These are phyloP conservation scores for Leptinotarsa texana DNA, from an alignment of 1,140 invertebrate genomes.

Conservation along the genomic window DNA sequence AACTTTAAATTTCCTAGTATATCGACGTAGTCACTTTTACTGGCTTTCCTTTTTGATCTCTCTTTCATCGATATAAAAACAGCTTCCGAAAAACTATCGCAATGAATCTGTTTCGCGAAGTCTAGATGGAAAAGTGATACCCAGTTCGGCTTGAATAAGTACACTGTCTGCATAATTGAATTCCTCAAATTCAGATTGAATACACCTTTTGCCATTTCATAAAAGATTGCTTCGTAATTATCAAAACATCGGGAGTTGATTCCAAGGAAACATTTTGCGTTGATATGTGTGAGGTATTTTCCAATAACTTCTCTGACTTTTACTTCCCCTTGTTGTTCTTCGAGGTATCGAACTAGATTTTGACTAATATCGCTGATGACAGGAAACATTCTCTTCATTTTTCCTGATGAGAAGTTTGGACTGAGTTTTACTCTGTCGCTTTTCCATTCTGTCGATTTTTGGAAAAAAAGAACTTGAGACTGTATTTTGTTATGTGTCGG, in stretches of 20 bases:
- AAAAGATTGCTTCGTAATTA: conserved; percentile 54
- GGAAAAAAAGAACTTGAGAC: conserved; percentile 44
- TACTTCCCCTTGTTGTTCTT: background rate
- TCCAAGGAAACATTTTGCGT: conserved; percentile 57
- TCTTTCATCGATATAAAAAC: background rate
- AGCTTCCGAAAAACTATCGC: background rate
- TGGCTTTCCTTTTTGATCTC: background rate
- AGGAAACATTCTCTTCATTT: conserved; percentile 55
- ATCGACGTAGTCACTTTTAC: conserved; percentile 18
- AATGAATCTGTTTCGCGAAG: conserved; percentile 12
- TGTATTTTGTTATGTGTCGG: conserved; percentile 59
- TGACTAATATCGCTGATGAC: conserved; percentile 44
- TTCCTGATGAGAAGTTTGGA: conserved; percentile 54
- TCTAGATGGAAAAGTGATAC: background rate
- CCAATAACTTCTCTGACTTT: conserved; percentile 46
- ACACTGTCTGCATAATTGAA: background rate
- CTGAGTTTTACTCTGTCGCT: conserved; percentile 51
- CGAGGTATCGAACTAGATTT: conserved; percentile 38
- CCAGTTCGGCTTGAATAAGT: conserved; percentile 10
- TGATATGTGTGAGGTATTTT: conserved; percentile 60
- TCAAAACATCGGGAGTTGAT: conserved; percentile 54
- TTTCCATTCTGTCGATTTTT: conserved; percentile 53
- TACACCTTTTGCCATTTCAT: conserved; percentile 33
- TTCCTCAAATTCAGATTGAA: conserved; percentile 29
- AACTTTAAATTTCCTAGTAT: conserved; percentile 9